Evolutionary conservation across 1,140 invertebrate species (phyloP).

Genomic region (Antheraea mylitta): DNA sequence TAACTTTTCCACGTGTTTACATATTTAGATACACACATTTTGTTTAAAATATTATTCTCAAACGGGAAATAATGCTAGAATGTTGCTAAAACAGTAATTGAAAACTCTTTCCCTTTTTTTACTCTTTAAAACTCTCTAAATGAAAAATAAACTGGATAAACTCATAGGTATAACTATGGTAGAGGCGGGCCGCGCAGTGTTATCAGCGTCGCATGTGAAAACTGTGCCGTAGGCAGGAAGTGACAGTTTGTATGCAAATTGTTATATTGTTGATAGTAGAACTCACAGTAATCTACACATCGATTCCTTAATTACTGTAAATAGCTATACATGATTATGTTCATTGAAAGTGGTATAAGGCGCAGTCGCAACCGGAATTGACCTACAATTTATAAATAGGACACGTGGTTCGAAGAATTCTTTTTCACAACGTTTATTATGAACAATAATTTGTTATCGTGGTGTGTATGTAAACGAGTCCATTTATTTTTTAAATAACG

Average conservation of each 20-base stretch:
- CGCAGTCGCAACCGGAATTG: slow-evolving; percentile 11
- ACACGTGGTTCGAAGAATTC: not conserved
- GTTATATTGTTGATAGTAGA: slow-evolving; percentile 22
- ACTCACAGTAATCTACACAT: slow-evolving; percentile 21
- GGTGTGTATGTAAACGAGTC: too few relatives aligned
- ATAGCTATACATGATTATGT: slow-evolving; percentile 9
- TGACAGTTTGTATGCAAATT: slow-evolving; percentile 50
- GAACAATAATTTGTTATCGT: not conserved
- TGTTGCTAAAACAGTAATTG: too few relatives aligned
- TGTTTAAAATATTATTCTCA: too few relatives aligned
- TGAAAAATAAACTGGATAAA: not conserved
- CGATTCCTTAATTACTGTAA: slow-evolving; percentile 15
- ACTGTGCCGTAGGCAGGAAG: slow-evolving; percentile 61
- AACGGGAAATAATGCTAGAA: too few relatives aligned
- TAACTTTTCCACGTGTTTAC: too few relatives aligned
- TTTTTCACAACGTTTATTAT: not conserved
- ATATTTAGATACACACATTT: too few relatives aligned
- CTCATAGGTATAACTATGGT: not conserved
- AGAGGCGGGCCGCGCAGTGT: not conserved
- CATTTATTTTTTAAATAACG: too few relatives aligned
- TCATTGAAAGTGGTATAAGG: not conserved
- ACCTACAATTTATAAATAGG: slow-evolving; percentile 11
- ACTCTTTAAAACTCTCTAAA: not conserved
- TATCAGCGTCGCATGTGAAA: slow-evolving; percentile 54
- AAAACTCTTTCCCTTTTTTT: too few relatives aligned